Evolutionary conservation across 2,113 vertebrate genomes (phyloP).

Genomic region (Eulemur rufifrons): DNA sequence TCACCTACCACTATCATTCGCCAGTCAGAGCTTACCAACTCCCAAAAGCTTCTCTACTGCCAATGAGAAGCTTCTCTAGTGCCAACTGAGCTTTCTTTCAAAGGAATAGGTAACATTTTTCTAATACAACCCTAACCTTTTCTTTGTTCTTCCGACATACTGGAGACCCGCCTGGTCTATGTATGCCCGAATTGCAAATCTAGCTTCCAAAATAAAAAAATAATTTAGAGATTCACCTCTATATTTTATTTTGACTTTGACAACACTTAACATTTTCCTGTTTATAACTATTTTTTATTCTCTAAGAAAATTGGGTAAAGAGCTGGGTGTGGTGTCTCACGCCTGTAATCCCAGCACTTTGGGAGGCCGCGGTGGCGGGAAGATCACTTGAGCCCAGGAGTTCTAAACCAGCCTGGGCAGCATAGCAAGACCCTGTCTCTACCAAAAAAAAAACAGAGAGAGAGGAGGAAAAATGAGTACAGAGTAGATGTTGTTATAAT

Average conservation of each 20-base stretch:
- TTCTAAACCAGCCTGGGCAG: too few species aligned
- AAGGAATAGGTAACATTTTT: background rate
- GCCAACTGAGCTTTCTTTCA: background rate
- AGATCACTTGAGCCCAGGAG: too few species aligned
- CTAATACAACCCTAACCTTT: background rate
- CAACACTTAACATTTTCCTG: background rate
- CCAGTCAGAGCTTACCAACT: background rate
- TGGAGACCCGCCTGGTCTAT: background rate
- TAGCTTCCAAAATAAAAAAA: background rate
- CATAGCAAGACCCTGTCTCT: too few species aligned
- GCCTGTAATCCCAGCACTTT: too few species aligned
- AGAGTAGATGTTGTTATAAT: background rate
- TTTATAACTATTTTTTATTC: conserved; percentile 35
- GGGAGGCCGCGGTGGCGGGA: too few species aligned
- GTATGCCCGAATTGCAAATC: background rate
- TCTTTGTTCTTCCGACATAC: background rate
- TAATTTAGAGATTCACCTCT: background rate
- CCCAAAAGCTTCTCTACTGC: background rate
- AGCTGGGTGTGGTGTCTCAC: too few species aligned
- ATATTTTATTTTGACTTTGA: background rate
- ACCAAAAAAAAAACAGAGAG: too few species aligned
- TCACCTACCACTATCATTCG: background rate
- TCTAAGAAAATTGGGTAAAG: background rate
- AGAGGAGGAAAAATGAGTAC: background rate
- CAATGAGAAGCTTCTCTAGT: background rate